Conservation (phyloP, 2,113 vertebrate species). For the Pelvicachromis taeniatus region DNA sequence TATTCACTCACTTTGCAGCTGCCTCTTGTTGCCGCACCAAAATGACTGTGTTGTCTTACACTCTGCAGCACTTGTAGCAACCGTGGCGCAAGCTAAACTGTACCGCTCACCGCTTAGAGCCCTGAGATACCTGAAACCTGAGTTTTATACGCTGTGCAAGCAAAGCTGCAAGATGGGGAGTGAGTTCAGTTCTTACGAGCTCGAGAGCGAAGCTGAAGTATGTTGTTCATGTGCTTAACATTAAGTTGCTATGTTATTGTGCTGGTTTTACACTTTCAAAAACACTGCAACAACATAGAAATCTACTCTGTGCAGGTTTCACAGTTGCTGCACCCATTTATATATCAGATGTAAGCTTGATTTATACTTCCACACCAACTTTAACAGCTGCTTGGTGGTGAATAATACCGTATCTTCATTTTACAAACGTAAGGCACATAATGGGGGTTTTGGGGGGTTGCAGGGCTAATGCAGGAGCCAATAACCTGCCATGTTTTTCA, state of each 20-base stretch:
- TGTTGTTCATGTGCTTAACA: not conserved
- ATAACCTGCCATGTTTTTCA: not conserved
- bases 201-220: not conserved
- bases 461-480: not conserved
- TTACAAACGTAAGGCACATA: not conserved
- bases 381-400: not conserved
- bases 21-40: not conserved
- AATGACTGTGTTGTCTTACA: not conserved
- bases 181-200: not conserved
- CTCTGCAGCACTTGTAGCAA: constrained; percentile 54
- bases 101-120: not conserved
- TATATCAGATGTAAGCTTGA: not conserved
- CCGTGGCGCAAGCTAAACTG: not conserved
- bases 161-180: not conserved
- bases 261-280: not conserved
- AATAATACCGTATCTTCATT: not conserved
- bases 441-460: not conserved
- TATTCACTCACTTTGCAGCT: not conserved
- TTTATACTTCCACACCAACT: not conserved
- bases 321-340: not conserved
- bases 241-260: not conserved
- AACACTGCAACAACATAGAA: not conserved
- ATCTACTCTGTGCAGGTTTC: not conserved
- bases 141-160: not conserved
- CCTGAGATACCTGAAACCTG: constrained; percentile 2